Base-by-base conservation (phyloP, 1,140 invertebrate genomes). In the Pomacea maculata region DNA sequence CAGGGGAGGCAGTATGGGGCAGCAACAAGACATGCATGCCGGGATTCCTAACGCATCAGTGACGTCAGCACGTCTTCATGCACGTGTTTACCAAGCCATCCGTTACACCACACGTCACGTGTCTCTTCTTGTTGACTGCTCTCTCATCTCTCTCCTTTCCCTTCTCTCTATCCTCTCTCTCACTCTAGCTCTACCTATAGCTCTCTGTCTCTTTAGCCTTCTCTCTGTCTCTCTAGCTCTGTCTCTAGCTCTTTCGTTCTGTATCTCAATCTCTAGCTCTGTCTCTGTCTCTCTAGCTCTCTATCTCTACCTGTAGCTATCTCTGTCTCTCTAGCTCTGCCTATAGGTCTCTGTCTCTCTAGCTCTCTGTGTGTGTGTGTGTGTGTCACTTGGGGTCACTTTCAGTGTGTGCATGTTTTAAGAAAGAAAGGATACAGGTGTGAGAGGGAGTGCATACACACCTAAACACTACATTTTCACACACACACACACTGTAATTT, bases 401-500 rank as follows among this genome's bases (percentile, higher is more conserved):
- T 19, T 25, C 3, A 4, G 64, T 67, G 64, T 25, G 64, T 67
- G 64, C 64, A 7, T 71, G 68, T n/a, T n/a, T 34, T 1, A 14
- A 34, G n/a, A 12, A 4, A 14, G 68, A 34, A 5, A 21, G n/a
- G 6, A 21, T 25, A 45, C 10, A 45, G 1, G 68, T 19, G 68
- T n/a, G 6, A 3, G 14, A 10, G 68, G 6, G 12, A n/a, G 45
- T 34, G 12, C 68, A n/a, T 71, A 11, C 11, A 71, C 68, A 71
- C 68, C 25, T 34, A 71, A n/a, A 71, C 68, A 71, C 68, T 34
- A 71, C 68, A 71, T 34, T 12, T 45, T n/a, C 68, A 71, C 68
- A 71, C 11, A 71, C 68, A 71, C 68, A 71, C 68, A 71, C 68
- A 15, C 15, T 14, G 5, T 71, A 25, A 25, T 71, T 2, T 71